These are phyloP conservation scores for Cerastoderma edule DNA, from an alignment of 2,888 invertebrate species.

Conservation along the genomic window DNA sequence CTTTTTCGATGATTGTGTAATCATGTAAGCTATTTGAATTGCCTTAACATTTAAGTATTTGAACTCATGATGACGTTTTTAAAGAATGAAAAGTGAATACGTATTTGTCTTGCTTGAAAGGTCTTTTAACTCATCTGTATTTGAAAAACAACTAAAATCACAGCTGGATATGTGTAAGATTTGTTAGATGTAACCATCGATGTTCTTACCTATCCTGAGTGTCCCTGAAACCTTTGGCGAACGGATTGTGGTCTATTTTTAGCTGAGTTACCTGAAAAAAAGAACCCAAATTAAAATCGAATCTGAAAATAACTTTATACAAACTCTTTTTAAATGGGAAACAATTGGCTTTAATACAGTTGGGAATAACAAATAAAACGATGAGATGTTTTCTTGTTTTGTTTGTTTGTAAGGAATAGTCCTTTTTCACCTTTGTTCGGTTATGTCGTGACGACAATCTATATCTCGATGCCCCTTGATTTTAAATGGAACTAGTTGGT, in stretches of 20 bases:
- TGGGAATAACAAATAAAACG: neutral
- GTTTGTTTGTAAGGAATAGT: too few relatives aligned
- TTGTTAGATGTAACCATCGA: neutral
- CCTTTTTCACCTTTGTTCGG: neutral
- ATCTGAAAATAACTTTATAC: neutral
- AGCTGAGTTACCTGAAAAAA: conserved; percentile 82
- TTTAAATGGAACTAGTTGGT: too few relatives aligned
- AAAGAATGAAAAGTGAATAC: neutral
- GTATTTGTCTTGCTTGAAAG: neutral
- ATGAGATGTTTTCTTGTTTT: neutral
- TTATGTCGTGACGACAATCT: too few relatives aligned
- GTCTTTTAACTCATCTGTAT: neutral
- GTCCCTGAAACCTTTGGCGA: conserved; percentile 84
- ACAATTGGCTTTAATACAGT: neutral
- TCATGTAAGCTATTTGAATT: too few relatives aligned
- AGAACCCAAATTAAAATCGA: neutral
- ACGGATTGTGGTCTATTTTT: conserved; percentile 84
- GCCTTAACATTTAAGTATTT: too few relatives aligned
- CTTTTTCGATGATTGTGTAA: too few relatives aligned
- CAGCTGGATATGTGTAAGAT: too few relatives aligned
- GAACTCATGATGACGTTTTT: too few relatives aligned
- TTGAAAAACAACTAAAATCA: neutral
- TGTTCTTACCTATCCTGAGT: conserved; percentile 72
- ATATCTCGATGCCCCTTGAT: too few relatives aligned
- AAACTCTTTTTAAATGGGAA: neutral